These are phyloP conservation scores for Drosophila niveifrons DNA, from an alignment of 2,888 invertebrate species.

Conservation along the genomic window DNA sequence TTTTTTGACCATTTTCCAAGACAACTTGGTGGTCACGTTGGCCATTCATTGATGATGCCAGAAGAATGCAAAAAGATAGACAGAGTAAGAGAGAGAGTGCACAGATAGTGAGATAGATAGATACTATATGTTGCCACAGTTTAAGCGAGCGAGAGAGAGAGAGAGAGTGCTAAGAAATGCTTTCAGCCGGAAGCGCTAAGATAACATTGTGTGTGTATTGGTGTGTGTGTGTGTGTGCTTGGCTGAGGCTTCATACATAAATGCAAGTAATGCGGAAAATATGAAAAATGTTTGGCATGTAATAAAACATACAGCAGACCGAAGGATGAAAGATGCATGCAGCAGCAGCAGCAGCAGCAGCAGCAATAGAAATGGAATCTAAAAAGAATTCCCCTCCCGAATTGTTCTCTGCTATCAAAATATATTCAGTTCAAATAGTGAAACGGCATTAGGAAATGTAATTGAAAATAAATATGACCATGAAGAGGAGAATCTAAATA, in stretches of 20 bases:
- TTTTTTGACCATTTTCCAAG: conserved; percentile 78
- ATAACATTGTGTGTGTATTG: conserved; percentile 68
- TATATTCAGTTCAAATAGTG: conserved; percentile 68
- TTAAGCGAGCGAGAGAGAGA: conserved; percentile 6
- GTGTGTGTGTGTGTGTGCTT: conserved; percentile 46
- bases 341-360: conserved; percentile 28
- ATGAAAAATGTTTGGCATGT: conserved; percentile 77
- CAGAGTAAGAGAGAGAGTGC: conserved; percentile 3
- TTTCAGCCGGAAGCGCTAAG: conserved; percentile 82
- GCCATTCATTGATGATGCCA: conserved; percentile 67
- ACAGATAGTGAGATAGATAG: conserved; percentile 11
- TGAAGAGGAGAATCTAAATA: conserved; percentile 9
- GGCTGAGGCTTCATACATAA: conserved; percentile 72
- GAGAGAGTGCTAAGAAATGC: conserved; percentile 72
- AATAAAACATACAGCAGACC: conserved; percentile 58
- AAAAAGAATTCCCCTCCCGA: background rate
- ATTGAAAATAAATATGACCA: conserved; percentile 73
- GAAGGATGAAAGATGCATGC: conserved; percentile 47
- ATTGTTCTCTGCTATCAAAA: conserved; percentile 8
- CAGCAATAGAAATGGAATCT: conserved; percentile 22
- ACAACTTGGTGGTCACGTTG: conserved; percentile 81
- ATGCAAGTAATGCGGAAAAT: conserved; percentile 79
- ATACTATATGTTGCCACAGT: background rate
- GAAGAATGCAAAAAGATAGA: conserved; percentile 29
- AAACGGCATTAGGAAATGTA: conserved; percentile 67